Evolutionary conservation across 2,888 invertebrate genomes (phyloP).

Genomic region (Agrotis segetum): DNA sequence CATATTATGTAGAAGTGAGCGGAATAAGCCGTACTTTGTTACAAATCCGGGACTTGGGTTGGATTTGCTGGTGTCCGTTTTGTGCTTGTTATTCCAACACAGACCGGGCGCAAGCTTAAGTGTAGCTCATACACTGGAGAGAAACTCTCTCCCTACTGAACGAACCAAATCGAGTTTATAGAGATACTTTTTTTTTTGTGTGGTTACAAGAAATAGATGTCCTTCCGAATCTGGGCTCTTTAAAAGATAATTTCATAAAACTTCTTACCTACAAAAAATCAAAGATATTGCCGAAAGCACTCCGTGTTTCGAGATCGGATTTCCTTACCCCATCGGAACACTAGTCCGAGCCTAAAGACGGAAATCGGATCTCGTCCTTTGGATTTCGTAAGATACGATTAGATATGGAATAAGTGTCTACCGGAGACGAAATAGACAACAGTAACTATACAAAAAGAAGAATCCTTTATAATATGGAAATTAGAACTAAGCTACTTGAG

Average conservation of each 20-base stretch:
- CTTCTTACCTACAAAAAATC: slow-evolving; percentile 35
- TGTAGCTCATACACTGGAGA: slow-evolving; percentile 67
- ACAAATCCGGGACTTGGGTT: slow-evolving; percentile 86
- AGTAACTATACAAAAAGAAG: slow-evolving; percentile 1
- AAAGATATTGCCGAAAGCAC: slow-evolving; percentile 27
- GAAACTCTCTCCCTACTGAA: slow-evolving; percentile 59
- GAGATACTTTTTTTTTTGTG: slow-evolving; percentile 22
- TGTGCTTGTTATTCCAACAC: slow-evolving; percentile 85
- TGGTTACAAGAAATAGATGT: slow-evolving; percentile 36
- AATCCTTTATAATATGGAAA: background rate
- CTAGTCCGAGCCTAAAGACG: slow-evolving; percentile 17
- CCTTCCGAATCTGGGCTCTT: slow-evolving; percentile 9
- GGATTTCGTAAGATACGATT: slow-evolving; percentile 24
- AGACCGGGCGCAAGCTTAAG: slow-evolving; percentile 75
- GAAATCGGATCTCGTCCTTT: slow-evolving; percentile 45
- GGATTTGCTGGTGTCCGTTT: slow-evolving; percentile 87
- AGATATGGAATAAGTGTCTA: slow-evolving; percentile 35
- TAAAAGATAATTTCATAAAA: slow-evolving; percentile 31
- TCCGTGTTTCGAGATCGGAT: slow-evolving; percentile 36
- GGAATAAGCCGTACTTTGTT: slow-evolving; percentile 85
- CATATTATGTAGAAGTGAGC: slow-evolving; percentile 83
- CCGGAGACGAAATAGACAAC: slow-evolving; percentile 1
- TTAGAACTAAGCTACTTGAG: background rate
- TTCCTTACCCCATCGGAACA: slow-evolving; percentile 31
- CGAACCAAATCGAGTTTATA: slow-evolving; percentile 58